A percentile compares a stretch with the other conserved stretches of the same genome.
Conservation (phyloP, 2,888 invertebrate genomes). For the Drosophila macrospina region DNA sequence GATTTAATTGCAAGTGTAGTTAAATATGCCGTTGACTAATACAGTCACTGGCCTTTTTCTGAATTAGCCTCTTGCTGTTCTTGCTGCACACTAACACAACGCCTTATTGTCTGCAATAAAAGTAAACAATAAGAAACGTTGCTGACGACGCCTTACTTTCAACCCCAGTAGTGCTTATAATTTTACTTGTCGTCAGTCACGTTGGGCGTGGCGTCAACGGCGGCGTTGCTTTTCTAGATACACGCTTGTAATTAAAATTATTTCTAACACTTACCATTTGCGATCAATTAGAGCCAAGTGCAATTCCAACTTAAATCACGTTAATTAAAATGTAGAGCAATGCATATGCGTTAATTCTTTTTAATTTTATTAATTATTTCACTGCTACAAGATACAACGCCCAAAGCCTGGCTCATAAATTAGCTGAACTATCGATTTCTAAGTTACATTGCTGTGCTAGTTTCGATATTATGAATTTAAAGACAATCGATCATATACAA, state of each 20-base stretch:
- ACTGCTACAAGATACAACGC: slow-evolving; percentile 67
- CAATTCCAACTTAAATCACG: slow-evolving; percentile 22
- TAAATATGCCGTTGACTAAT: slow-evolving; percentile 33
- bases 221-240: slow-evolving; percentile 31
- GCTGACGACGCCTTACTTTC: slow-evolving; percentile 21
- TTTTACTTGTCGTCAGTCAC: slow-evolving; percentile 21
- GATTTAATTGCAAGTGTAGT: slow-evolving; percentile 39
- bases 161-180: slow-evolving; percentile 34
- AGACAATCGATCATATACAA: too few relatives aligned
- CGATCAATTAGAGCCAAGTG: slow-evolving; percentile 25
- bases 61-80: slow-evolving; percentile 29
- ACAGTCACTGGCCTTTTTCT: slow-evolving; percentile 44
- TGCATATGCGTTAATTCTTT: slow-evolving; percentile 3
- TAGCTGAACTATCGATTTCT: slow-evolving; percentile 35
- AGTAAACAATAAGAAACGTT: slow-evolving; percentile 38
- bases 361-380: slow-evolving; percentile 11
- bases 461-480: slow-evolving; percentile 4
- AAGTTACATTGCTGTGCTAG: slow-evolving; percentile 17
- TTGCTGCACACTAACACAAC: slow-evolving; percentile 33
- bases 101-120: slow-evolving; percentile 46
- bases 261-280: slow-evolving; percentile 63
- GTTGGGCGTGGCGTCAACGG: slow-evolving; percentile 66
- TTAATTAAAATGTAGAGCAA: slow-evolving; percentile 31
- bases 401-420: slow-evolving; percentile 70
- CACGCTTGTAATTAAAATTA: neutral